Conservation (phyloP, 2,888 invertebrate genomes). For the Nomada hirtipes region DNA sequence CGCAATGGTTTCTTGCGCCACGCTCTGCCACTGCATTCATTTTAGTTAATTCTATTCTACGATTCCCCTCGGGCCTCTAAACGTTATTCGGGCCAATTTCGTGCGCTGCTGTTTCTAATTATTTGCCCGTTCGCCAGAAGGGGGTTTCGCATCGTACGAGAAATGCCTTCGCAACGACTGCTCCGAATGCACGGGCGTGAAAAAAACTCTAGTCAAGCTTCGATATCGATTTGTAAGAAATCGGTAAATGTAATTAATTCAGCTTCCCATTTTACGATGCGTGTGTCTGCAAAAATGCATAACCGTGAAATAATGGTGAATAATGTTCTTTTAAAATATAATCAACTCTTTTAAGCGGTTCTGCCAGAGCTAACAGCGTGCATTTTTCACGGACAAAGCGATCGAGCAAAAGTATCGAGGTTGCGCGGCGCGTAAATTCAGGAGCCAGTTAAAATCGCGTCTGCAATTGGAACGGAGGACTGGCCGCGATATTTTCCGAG, state of each 20-base stretch:
- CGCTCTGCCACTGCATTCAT: slow-evolving; percentile 12
- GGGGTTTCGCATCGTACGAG: background rate
- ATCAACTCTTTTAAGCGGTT: background rate
- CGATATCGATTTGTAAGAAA: too few species aligned
- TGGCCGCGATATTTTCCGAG: slow-evolving; percentile 13
- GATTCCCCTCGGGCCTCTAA: slow-evolving; percentile 1
- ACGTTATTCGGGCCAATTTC: slow-evolving; percentile 30
- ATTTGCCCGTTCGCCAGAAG: background rate
- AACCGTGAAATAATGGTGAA: background rate
- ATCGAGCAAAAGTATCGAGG: slow-evolving; percentile 1
- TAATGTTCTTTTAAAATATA: background rate
- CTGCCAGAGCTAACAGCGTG: too few species aligned
- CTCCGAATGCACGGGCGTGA: background rate
- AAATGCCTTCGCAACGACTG: background rate
- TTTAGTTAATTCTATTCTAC: slow-evolving; percentile 34
- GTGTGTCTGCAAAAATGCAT: background rate
- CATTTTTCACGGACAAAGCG: background rate
- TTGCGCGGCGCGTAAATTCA: slow-evolving; percentile 19
- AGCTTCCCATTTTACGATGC: too few species aligned
- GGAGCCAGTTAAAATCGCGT: slow-evolving; percentile 30
- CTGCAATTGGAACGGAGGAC: slow-evolving; percentile 28
- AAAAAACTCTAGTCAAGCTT: too few species aligned
- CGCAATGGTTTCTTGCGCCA: slow-evolving; percentile 35
- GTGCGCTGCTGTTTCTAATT: slow-evolving; percentile 20
- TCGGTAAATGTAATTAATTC: background rate